These are phyloP conservation scores for Papilio demoleus DNA, from an alignment of 2,888 invertebrate genomes.

Conservation along the genomic window DNA sequence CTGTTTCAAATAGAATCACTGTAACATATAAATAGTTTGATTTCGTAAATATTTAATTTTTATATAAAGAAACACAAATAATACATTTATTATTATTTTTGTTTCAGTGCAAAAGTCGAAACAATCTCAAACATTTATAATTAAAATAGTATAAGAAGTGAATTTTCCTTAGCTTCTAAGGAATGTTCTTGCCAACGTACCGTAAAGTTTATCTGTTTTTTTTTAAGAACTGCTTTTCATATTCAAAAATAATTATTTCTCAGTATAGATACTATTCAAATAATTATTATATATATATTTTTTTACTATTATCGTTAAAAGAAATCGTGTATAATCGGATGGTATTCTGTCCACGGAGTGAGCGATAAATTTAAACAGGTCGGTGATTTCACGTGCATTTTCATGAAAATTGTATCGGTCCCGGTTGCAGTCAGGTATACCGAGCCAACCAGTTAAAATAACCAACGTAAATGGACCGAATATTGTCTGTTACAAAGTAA, in stretches of 20 bases:
- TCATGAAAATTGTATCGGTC: slow-evolving; percentile 28
- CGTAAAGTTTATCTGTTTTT: too few species aligned
- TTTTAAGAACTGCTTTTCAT: too few species aligned
- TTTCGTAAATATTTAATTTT: not conserved
- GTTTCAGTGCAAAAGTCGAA: too few species aligned
- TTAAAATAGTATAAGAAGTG: too few species aligned
- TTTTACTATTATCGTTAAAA: not conserved
- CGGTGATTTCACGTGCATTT: slow-evolving; percentile 27
- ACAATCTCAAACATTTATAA: too few species aligned
- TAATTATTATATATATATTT: too few species aligned
- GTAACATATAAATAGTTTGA: not conserved
- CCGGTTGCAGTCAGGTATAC: not conserved
- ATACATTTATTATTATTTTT: too few species aligned
- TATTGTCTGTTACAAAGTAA: slow-evolving; percentile 13
- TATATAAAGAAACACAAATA: too few species aligned
- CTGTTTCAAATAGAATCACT: slow-evolving; percentile 6
- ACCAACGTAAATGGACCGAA: slow-evolving; percentile 24
- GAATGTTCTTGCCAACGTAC: too few species aligned
- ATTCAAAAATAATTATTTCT: too few species aligned
- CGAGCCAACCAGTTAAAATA: slow-evolving; percentile 20
- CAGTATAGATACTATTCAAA: too few species aligned
- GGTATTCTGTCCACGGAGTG: not conserved
- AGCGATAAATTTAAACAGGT: slow-evolving; percentile 24
- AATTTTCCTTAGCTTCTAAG: too few species aligned
- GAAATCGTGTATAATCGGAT: not conserved